Evolutionary conservation across 1,140 invertebrate genomes (phyloP), one percentile per base, ranked within the genome.

Genomic region (Epicauta chinensis): DNA sequence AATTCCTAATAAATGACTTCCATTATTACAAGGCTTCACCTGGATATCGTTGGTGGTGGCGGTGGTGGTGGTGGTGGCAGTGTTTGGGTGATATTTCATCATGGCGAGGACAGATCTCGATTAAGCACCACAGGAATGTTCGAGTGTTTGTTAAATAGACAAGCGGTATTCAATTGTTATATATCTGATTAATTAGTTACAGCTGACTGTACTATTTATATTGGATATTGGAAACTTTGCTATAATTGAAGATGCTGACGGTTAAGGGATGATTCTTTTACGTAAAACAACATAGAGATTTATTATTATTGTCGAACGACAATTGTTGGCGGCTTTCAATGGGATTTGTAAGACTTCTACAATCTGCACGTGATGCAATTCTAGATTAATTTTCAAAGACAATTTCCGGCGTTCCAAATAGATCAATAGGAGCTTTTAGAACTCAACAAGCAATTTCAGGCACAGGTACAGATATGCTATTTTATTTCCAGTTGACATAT

Each of bases 141-240:
- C 42, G 40, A 36, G 31, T 56, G 49, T 56, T 56, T 56, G 55
- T 56, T 56, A 53, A 53, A 48, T 44, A 53, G 55, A 53, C 55
- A 45, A 40, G 36, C 39, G 55, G 50, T 53, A 56, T 56, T 56
- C 55, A 47, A 56, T 56, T 52, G 55, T n/a, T n/a, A n/a, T 52
- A 46, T 42, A 56, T 40, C 43, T 56, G 55, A 56, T 56, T 56
- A 56, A 56, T 56, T 56, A 56, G 44, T 56, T 50, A 56, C 32
- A 43, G 50, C 36, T 35, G 37, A 34, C 35, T 42, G 15, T 53
- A 46, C 36, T 44, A 11, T 43, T n/a, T n/a, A 42, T 42, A 42
- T 11, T 17, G 13, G 23, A 38, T 42, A 16, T 5, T n/a, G 53
- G 53, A 55, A n/a, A 55, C 46, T 55, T 53, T 40, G 41, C 16